Base-by-base conservation (phyloP, 2,113 vertebrate species). In the Nothoprocta perdicaria region DNA sequence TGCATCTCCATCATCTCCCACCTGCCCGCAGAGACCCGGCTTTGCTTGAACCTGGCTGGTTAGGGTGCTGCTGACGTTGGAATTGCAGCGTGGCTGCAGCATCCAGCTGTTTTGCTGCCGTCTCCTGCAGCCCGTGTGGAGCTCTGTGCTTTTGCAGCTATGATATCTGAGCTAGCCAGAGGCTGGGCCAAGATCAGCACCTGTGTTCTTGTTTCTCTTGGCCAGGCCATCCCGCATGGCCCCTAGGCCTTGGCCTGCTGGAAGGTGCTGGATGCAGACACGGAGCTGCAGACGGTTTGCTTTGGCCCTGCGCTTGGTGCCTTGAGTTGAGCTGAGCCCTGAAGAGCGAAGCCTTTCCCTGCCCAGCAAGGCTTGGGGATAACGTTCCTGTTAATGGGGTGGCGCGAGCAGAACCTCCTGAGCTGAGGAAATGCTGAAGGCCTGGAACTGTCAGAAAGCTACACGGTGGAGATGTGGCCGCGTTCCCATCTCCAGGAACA, bases 221-320 rank as follows among this genome's bases (percentile, higher is more conserved):
- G 86, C 68, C 0, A 1, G 12, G 27, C 27, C 0, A 2, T 71
- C 66, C 38, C 0, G 0, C 57, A 58, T 73, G 71, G 74, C 61
- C 14, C 41, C 50, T 41, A n/a, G 48, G 77, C 43, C 58, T 87
- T 68, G 79, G 43, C 53, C 79, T 82, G 2, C 62, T 91, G 75
- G 67, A 92, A 91, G 62, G 43, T 0, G 0, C 67, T 43, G 84
- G 79, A 16, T 73, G 43, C 48, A 88, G 85, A 79, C 21, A 0
- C 0, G 0, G 31, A 5, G 2, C 27, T 81, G 33, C 58, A 84
- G 40, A 57, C 58, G 33, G 43, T 86, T 78, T 84, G 77, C 27
- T 80, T 93, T 95, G 86, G 65, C 84, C 88, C 75, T 76, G 80
- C 33, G 0, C 27, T 75, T 31, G 22, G 18, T 91, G 38, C 71